Evolutionary conservation across 2,113 vertebrate species (phyloP).

Genomic region (Dipodomys merriami): DNA sequence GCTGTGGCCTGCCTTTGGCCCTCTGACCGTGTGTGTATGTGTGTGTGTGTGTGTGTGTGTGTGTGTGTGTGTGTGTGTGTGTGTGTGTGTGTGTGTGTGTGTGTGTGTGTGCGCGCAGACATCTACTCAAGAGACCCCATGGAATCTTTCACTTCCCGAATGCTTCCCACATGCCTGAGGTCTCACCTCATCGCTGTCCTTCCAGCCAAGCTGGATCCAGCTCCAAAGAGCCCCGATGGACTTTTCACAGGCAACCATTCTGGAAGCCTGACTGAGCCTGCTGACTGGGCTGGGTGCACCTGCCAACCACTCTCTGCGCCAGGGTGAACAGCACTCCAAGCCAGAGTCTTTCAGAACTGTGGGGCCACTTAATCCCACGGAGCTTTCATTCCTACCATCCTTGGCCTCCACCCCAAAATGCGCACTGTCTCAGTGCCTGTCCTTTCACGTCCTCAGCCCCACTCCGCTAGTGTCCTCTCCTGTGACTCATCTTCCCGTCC

Average conservation of each 20-base stretch:
- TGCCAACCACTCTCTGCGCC: background rate
- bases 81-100: fast-evolving
- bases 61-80: fast-evolving
- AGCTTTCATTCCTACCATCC: conserved; percentile 54
- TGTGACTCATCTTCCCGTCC: conserved; percentile 46
- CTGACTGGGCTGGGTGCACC: background rate
- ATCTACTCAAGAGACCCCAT: fast-evolving
- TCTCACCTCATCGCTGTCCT: conserved; percentile 8
- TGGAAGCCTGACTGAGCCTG: background rate
- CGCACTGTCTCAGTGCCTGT: background rate
- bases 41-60: fast-evolving
- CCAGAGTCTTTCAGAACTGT: conserved; percentile 49
- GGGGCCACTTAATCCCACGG: conserved; percentile 73
- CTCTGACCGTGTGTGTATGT: fast-evolving
- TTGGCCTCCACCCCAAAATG: conserved; percentile 53
- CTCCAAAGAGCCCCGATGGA: background rate
- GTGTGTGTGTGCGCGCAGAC: background rate
- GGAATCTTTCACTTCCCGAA: background rate
- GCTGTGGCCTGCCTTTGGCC: too few relatives aligned
- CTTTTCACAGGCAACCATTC: background rate
- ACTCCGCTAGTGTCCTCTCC: background rate
- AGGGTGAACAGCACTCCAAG: background rate
- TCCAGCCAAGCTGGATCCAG: background rate
- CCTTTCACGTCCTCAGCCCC: background rate
- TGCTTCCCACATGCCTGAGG: background rate